Evolutionary conservation across 2,113 vertebrate species (phyloP), one percentile per base, ranked within the genome.

Genomic region (Lepus timidus): DNA sequence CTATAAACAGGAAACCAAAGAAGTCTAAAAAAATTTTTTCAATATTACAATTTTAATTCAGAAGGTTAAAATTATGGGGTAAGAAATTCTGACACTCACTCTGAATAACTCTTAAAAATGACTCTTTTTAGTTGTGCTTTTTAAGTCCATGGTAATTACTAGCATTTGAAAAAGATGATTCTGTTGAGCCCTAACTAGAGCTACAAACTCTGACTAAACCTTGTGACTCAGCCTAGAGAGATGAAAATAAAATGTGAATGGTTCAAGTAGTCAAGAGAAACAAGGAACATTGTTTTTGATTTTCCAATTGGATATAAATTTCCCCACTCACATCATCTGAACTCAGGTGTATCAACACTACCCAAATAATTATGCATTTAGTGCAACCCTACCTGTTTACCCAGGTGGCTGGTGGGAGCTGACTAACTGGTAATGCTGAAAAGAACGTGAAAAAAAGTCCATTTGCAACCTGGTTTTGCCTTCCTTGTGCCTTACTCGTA

Each of bases 1-100:
- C n/a, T 85, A 33, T 83, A 64, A 88, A 61, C 70, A 82, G 80
- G 44, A 83, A 83, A 29, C 29, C 51, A 55, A 76, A 88, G 33
- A 83, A 74, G 65, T 49, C 29, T 29, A 88, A 83, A 83, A 82
- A 93, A 74, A n/a, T 31, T 51, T 11, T 8, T 89, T 70, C 58
- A 16, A 11, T 49, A 67, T 39, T n/a, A 61, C 9, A 94, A 23
- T 75, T 33, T 84, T 31, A 9, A 27, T 70, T 61, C 51, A 52
- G 51, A 61, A 67, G 31, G 36, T 86, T 70, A 76, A 84, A 89
- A 94, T 76, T 62, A 68, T 23, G 76, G 51, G 79, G 36, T 76
- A 70, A 94, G 62, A 58, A 78, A 64, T 85, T 79, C 80, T 78
- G 71, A 75, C 22, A 52, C 62, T 52, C 70, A 58, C 23, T 71